Percentiles rank a stretch among this genome's conserved stretches.
Evolutionary conservation across 2,113 vertebrate genomes (phyloP).

Genomic region (Hepsetus odoe): DNA sequence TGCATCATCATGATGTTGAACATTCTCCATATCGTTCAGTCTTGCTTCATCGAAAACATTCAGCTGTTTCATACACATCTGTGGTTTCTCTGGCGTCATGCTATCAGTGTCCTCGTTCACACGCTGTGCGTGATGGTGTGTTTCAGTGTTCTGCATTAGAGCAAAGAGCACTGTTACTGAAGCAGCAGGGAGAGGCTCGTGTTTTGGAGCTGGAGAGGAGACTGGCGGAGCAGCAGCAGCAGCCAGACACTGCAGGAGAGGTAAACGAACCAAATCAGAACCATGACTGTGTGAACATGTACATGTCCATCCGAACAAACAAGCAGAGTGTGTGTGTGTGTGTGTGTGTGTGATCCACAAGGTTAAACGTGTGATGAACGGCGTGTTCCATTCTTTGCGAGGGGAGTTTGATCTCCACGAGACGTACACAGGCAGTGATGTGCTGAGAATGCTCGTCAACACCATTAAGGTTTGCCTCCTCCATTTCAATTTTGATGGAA

Average conservation of each 20-base stretch:
- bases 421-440: slow-evolving; percentile 81
- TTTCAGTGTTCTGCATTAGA: slow-evolving; percentile 70
- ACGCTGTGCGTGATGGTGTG: slow-evolving; percentile 5
- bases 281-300: not conserved
- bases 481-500: too few species aligned
- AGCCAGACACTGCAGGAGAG: slow-evolving; percentile 78
- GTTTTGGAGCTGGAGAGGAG: slow-evolving; percentile 68
- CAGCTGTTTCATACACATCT: too few species aligned
- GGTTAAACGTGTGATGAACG: slow-evolving; percentile 97
- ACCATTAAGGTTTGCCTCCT: slow-evolving; percentile 87
- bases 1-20: too few species aligned
- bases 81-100: not conserved
- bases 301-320: too few species aligned
- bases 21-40: too few species aligned
- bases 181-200: slow-evolving; percentile 60
- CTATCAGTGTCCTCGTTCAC: not conserved
- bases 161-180: slow-evolving; percentile 53
- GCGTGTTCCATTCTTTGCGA: slow-evolving; percentile 89
- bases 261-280: slow-evolving; percentile 64
- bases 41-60: too few species aligned
- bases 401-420: slow-evolving; percentile 88
- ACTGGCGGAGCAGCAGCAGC: slow-evolving; percentile 46
- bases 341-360: slow-evolving; percentile 61
- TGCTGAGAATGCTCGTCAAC: slow-evolving; percentile 83
- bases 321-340: not conserved